Base-by-base conservation (phyloP, 2,797 vertebrate species). In the Phylloscopus collybita region DNA sequence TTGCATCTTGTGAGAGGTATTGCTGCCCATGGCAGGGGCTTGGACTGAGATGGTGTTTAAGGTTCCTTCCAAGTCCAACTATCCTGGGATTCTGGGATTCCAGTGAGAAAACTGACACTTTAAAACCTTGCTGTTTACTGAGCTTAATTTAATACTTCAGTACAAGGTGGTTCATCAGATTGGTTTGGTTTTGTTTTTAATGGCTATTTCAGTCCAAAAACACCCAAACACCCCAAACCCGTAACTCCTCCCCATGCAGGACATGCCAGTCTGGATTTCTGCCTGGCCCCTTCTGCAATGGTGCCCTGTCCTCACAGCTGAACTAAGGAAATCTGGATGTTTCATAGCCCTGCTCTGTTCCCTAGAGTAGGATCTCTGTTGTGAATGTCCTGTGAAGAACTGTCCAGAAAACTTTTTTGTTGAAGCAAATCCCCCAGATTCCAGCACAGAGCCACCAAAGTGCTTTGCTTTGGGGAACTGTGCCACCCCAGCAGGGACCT, bases 101-200 rank as follows among this genome's bases (percentile, higher is more conserved):
- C 26, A 66, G 50, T 29, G 65, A 89, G 51, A 74, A 78, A 95
- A 88, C 25, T 17, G 81, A 81, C 73, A 80, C 86, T 88, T 93
- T 20, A 78, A 88, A 93, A 54, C 53, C 51, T 76, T 92, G 36
- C 71, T 66, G 17, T 65, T 90, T 88, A 44, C 62, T 70, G 40
- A 38, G 50, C 44, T 60, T 83, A n/a, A 64, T 57, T 67, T 65
- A 45, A 69, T 75, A 30, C 32, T 84, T 84, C 54, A 36, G 40
- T 64, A 57, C 53, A 87, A 64, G 69, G 47, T n/a, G 42, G 38
- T 80, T 76, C 4, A 21, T 67, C 76, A 59, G 54, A n/a, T 53
- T 26, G 57, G 17, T 51, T 93, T 32, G 59, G 22, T 47, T 92
- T 88, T 49, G 40, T 74, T 88, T 90, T 70, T 44, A 59, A 80